Evolutionary conservation across 92 coral and sea anemone genomes (phyloP).

Genomic region (Montipora capitata): DNA sequence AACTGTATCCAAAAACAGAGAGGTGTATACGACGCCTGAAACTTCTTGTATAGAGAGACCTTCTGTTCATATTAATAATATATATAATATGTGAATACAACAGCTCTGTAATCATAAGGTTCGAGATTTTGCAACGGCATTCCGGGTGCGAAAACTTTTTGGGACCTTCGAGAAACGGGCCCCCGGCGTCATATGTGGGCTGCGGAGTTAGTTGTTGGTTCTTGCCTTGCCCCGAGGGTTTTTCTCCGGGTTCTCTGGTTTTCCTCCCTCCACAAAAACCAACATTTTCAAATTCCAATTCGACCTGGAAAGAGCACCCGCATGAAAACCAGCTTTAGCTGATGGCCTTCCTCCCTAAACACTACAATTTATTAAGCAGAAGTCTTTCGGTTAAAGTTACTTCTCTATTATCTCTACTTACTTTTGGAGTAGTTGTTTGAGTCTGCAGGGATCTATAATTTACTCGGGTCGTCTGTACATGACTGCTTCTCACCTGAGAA

Average conservation of each 20-base stretch:
- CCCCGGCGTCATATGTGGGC: background rate
- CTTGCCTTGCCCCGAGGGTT: background rate
- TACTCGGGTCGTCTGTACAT: slow-evolving; percentile 29
- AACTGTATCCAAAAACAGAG: background rate
- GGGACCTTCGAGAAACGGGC: too few relatives aligned
- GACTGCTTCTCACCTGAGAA: slow-evolving; percentile 34
- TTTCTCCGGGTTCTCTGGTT: too few relatives aligned
- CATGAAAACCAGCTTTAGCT: slow-evolving; percentile 1
- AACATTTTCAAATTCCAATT: background rate
- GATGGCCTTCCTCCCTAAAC: background rate
- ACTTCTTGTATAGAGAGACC: background rate
- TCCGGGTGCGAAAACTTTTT: too few relatives aligned
- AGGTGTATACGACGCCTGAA: too few relatives aligned
- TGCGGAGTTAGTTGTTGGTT: background rate
- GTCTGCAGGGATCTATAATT: slow-evolving; percentile 36
- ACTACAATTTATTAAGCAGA: slow-evolving; percentile 4
- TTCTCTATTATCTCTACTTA: slow-evolving; percentile 23
- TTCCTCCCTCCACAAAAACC: background rate
- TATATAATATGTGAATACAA: too few relatives aligned
- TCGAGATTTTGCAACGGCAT: too few relatives aligned
- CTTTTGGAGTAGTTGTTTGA: slow-evolving; percentile 48
- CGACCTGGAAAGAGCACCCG: background rate
- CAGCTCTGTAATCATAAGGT: too few relatives aligned
- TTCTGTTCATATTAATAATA: background rate
- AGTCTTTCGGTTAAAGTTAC: slow-evolving; percentile 14